Conservation (phyloP, 2,113 vertebrate species). For the Alouatta palliata region DNA sequence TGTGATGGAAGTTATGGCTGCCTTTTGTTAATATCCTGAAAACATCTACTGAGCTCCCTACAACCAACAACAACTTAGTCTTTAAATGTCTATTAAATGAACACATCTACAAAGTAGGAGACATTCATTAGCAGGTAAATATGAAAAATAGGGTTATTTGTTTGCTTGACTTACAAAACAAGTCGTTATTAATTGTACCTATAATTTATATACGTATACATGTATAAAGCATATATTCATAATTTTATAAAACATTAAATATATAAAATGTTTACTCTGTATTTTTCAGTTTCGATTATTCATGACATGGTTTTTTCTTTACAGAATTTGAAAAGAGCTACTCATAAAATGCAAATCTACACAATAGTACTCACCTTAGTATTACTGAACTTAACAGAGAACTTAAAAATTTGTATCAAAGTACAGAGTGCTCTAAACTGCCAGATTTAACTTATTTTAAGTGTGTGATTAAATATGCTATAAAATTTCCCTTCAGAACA, state of each 20-base stretch:
- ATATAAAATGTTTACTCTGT: conserved; percentile 19
- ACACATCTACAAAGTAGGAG: not conserved
- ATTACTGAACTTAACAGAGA: conserved; percentile 23
- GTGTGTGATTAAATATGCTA: conserved; percentile 68
- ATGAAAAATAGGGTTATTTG: not conserved
- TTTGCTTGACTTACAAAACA: not conserved
- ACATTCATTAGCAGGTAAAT: not conserved
- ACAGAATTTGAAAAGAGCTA: conserved; percentile 27
- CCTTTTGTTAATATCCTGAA: conserved; percentile 30
- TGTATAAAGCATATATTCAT: not conserved
- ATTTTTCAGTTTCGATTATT: conserved; percentile 8
- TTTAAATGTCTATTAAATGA: not conserved
- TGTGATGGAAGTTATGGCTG: not conserved
- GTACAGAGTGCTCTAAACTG: conserved; percentile 33
- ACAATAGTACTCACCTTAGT: not conserved
- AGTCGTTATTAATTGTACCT: not conserved
- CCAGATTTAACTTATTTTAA: conserved; percentile 56
- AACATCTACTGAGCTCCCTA: not conserved
- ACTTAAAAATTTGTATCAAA: conserved; percentile 43
- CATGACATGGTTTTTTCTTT: not conserved
- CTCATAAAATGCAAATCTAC: conserved; percentile 40
- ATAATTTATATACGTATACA: not conserved
- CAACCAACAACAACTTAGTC: not conserved
- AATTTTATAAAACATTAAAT: conserved; percentile 20
- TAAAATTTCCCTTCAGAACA: conserved; percentile 82